These are phyloP conservation scores for Volucella inflata DNA, from an alignment of 2,888 invertebrate genomes.

Conservation along the genomic window DNA sequence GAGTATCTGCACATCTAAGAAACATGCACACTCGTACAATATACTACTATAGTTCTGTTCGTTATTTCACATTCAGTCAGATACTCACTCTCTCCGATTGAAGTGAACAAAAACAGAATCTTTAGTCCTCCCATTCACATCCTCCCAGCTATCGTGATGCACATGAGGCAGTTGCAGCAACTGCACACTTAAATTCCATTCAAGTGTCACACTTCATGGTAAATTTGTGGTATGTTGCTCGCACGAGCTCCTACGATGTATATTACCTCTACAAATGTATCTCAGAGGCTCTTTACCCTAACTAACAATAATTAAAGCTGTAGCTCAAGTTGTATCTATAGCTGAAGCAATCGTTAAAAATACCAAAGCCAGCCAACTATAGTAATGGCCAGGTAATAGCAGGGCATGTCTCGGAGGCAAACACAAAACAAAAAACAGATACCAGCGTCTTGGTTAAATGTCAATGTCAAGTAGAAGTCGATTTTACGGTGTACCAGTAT, in stretches of 20 bases:
- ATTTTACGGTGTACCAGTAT: too few relatives aligned
- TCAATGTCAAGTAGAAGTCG: slow-evolving; percentile 55
- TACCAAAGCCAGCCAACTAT: slow-evolving; percentile 5
- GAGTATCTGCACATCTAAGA: slow-evolving; percentile 52
- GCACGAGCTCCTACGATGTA: background rate
- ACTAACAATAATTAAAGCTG: background rate
- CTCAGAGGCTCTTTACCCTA: slow-evolving; percentile 47
- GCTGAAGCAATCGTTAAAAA: slow-evolving; percentile 37
- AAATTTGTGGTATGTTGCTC: slow-evolving; percentile 57
- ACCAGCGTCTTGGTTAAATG: slow-evolving; percentile 45
- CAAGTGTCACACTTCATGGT: slow-evolving; percentile 61
- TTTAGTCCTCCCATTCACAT: background rate
- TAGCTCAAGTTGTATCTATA: slow-evolving; percentile 39
- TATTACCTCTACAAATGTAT: slow-evolving; percentile 10
- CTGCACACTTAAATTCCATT: slow-evolving; percentile 54
- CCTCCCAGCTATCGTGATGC: background rate
- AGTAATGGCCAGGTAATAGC: background rate
- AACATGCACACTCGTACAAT: too few relatives aligned
- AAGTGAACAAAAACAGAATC: slow-evolving; percentile 3
- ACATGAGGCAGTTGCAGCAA: slow-evolving; percentile 14
- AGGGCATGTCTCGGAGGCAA: background rate
- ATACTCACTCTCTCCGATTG: background rate
- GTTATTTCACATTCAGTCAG: slow-evolving; percentile 60
- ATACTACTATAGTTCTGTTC: slow-evolving; percentile 56
- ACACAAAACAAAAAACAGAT: slow-evolving; percentile 1